Percentiles rank a stretch among this genome's conserved stretches.
Evolutionary conservation across 2,888 invertebrate species (phyloP).

Genomic region (Polydrusus cervinus): DNA sequence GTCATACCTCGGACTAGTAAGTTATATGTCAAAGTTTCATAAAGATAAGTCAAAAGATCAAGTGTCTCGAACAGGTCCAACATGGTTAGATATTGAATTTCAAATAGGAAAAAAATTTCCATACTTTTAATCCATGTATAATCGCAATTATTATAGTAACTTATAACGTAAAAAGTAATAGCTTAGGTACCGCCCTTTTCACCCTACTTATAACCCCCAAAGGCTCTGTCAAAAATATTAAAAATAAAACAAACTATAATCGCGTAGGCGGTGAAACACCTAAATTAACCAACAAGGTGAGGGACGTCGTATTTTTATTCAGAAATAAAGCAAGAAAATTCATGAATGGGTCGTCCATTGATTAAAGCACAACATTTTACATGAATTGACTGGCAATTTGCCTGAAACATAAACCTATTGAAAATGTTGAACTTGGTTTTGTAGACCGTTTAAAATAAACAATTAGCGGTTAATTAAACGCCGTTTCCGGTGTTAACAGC

Average conservation of each 20-base stretch:
- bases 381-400: constrained; percentile 52
- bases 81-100: too few relatives aligned
- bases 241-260: constrained; percentile 11
- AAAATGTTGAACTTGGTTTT: constrained; percentile 20
- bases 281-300: constrained; percentile 47
- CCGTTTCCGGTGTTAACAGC: constrained; percentile 39
- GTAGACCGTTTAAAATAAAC: constrained; percentile 39
- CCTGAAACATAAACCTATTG: constrained; percentile 37
- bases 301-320: constrained; percentile 49
- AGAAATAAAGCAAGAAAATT: constrained; percentile 46
- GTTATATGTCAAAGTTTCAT: too few relatives aligned
- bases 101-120: too few relatives aligned
- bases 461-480: constrained; percentile 38
- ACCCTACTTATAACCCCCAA: constrained; percentile 10
- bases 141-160: too few relatives aligned
- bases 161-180: too few relatives aligned
- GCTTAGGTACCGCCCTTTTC: constrained; percentile 21
- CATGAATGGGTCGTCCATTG: constrained; percentile 54
- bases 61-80: too few relatives aligned
- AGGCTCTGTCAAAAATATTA: constrained; percentile 14
- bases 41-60: too few relatives aligned
- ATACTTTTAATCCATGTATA: too few relatives aligned
- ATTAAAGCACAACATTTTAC: constrained; percentile 42
- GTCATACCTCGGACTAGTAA: too few relatives aligned
- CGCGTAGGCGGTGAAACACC: constrained; percentile 41